Conservation (phyloP, 2,888 invertebrate genomes). For the Tortrix viridana region DNA sequence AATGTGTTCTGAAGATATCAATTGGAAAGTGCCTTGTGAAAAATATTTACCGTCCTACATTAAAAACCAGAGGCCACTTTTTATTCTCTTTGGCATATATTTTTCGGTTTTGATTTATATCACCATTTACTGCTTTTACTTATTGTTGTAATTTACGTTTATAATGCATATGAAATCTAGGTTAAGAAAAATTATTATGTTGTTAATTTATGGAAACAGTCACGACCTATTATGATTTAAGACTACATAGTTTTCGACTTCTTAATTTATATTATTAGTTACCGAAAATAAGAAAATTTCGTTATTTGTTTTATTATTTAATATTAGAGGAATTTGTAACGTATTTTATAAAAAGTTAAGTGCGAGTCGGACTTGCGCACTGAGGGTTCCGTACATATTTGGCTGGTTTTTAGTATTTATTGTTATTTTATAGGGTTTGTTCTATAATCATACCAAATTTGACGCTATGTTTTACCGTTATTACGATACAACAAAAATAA, state of each 20-base stretch:
- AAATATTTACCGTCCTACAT: constrained; percentile 28
- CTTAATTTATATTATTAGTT: too few species aligned
- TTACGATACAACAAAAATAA: too few species aligned
- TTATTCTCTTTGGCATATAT: constrained; percentile 6
- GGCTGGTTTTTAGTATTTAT: too few species aligned
- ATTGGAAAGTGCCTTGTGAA: constrained; percentile 27
- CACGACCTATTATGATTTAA: constrained; percentile 15
- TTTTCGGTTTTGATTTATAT: constrained; percentile 9
- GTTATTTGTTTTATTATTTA: background rate
- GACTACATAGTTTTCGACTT: constrained; percentile 4
- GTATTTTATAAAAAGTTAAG: too few species aligned
- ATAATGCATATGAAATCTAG: constrained; percentile 2
- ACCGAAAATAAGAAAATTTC: too few species aligned
- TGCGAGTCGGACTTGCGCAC: too few species aligned
- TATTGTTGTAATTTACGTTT: constrained; percentile 9
- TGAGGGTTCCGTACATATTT: too few species aligned
- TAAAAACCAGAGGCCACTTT: constrained; percentile 14
- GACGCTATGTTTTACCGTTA: too few species aligned
- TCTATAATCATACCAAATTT: too few species aligned
- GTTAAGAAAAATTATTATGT: constrained; percentile 14
- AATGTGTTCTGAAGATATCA: constrained; percentile 17
- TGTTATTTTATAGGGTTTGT: too few species aligned
- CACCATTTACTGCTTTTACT: background rate
- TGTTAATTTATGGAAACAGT: constrained; percentile 24
- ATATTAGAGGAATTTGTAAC: background rate